Base-by-base conservation (phyloP, 1,140 invertebrate genomes). In the Drosophila athabasca region DNA sequence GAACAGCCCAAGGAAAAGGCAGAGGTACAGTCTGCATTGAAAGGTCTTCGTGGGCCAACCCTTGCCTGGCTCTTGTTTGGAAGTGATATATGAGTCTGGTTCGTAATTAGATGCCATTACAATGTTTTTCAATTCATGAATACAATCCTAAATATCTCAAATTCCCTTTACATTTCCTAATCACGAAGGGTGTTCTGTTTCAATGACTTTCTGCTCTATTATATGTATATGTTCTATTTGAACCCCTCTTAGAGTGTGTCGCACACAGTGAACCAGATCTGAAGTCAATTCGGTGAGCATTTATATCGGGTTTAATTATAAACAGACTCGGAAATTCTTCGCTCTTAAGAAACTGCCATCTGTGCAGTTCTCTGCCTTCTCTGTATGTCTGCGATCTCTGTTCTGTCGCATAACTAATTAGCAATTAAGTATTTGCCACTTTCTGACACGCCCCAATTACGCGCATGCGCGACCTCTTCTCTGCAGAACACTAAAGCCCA, bases 391-490 rank as follows among this genome's bases (percentile, higher is more conserved):
- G 31, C 19, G 29, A 9, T 31, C 39, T 68, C 7, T 43, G 26
- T 29, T 45, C 29, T 17, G 15, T 57, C 59, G 74, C 68, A 78
- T 82, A 73, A 61, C 71, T 82, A 82, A 82, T 78, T 62, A 78
- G 57, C 66, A 77, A 87, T 87, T 85, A 85, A 81, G 61, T 60
- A 64, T 76, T 73, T 62, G 76, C 55, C 57, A 58, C 58, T 76
- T 52, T 64, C 49, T 46, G 59, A 54, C 76, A 84, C 79, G 73
- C 79, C 79, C 79, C 79, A 79, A 61, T 83, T 79, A 84, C 62
- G 60, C 59, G 55, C 62, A 51, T 75, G 72, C 69, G 69, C 54
- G 46, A 68, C 73, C 70, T 68, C 55, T 43, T n/a, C 64, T 19
- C 7, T 48, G 41, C 35, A 66, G 57, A 49, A 46, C 45, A 46